Evolutionary conservation across 2,888 invertebrate species (phyloP), one percentile per base, ranked within the genome.

Genomic region (Agonopterix arenella): DNA sequence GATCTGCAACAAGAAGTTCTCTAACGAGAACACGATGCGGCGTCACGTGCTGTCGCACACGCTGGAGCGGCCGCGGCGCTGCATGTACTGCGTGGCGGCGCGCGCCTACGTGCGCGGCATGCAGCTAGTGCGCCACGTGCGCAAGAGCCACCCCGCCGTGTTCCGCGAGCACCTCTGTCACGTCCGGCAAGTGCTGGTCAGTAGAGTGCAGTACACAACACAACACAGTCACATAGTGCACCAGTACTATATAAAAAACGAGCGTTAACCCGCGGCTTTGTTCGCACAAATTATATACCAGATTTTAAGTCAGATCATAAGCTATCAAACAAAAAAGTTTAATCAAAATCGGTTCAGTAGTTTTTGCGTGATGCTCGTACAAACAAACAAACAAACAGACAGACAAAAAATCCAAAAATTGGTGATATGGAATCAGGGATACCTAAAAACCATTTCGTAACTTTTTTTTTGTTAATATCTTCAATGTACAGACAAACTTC

Each of bases 61-160:
- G 59, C 90, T 93, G 78, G 95, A 95, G 74, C 92, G 92, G 48
- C 94, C 95, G 48, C 92, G 94, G 47, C 93, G 93, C 57, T 95
- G 95, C 73, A 93, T 94, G 70, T 93, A 94, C 77, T 95, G 95
- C 79, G 80, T 84, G 68, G 60, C 72, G 58, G 80, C 85, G 70
- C 91, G 94, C 51, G 95, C 94, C 2, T 95, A 95, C 80, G 94
- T 94, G 60, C 91, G 95, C 57, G 94, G 94, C 67, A 94, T 94
- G 79, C 94, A 95, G 75, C 89, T 95, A 18, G 90, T 95, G 74
- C 90, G 94, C 4, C 95, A 95, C 80, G 94, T 95, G 89, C 90
- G 95, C 53, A 91, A 92, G 49, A 91, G 91, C 61, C 95, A 95
- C 79, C 84, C 92, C 11, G 91, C 92, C 62, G 86, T 93, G 57